Evolutionary conservation across 1,140 invertebrate genomes (phyloP).

Genomic region (Diabrotica virgifera): DNA sequence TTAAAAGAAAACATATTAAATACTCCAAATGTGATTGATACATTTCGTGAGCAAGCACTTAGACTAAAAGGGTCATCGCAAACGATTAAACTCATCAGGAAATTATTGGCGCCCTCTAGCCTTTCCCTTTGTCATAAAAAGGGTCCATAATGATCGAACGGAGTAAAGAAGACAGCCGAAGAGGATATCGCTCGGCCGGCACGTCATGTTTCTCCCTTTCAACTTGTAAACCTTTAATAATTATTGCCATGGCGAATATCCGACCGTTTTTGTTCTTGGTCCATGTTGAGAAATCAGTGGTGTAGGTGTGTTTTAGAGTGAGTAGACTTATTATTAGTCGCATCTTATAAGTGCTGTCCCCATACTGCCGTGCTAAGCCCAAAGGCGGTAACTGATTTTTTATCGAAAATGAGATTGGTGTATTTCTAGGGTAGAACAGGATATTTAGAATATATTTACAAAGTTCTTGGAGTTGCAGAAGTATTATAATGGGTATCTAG

Average conservation of each 20-base stretch:
- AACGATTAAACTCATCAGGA: background rate
- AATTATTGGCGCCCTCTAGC: constrained; percentile 2
- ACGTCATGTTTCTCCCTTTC: background rate
- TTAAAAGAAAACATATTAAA: too few species aligned
- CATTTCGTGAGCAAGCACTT: background rate
- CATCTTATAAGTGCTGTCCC: too few species aligned
- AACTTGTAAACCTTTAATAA: background rate
- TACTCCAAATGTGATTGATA: too few species aligned
- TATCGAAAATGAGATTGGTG: too few species aligned
- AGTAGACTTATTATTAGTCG: too few species aligned
- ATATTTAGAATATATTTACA: too few species aligned
- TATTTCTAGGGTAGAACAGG: too few species aligned
- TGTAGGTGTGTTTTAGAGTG: too few species aligned
- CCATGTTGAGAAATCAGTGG: background rate
- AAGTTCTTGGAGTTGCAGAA: too few species aligned
- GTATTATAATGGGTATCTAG: too few species aligned
- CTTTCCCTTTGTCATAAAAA: background rate
- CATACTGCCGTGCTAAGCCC: too few species aligned
- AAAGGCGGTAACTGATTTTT: too few species aligned
- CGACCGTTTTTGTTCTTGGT: background rate
- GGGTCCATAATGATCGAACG: background rate
- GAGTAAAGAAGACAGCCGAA: background rate
- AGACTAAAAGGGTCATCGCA: background rate
- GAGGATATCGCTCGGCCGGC: background rate
- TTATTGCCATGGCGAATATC: background rate